phyloP scores from a whole-genome alignment of 92 coral and sea anemone genomes.

The Phenganax marumi region DNA sequence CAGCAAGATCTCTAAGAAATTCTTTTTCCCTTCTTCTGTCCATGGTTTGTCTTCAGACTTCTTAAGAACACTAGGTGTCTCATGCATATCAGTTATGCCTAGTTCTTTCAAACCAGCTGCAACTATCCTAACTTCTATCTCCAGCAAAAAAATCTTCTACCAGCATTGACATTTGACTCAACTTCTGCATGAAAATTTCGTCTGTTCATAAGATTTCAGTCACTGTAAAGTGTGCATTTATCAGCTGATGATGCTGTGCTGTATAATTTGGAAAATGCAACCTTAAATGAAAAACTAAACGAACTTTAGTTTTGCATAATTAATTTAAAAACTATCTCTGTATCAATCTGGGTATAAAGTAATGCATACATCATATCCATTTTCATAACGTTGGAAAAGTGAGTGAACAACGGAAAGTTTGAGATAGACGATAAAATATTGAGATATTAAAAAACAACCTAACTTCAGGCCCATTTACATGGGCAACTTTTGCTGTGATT shows the following conservation, averaged over 20 bases:
- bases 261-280: conserved; percentile 8
- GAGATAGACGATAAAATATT: too few species aligned
- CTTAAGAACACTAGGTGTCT: not conserved
- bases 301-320: not conserved
- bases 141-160: not conserved
- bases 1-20: not conserved
- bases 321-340: not conserved
- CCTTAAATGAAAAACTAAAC: not conserved
- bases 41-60: not conserved
- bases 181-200: conserved; percentile 6
- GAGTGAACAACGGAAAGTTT: too few species aligned
- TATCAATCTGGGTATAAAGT: too few species aligned
- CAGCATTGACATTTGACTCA: conserved; percentile 21
- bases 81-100: not conserved
- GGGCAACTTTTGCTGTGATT: too few species aligned
- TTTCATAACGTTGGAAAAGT: too few species aligned
- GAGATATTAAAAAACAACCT: too few species aligned
- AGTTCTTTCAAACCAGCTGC: conserved; percentile 5
- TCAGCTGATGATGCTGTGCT: conserved; percentile 10
- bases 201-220: not conserved
- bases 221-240: conserved; percentile 21
- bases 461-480: too few species aligned
- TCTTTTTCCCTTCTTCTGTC: not conserved
- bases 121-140: not conserved
- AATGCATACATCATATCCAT: too few species aligned